These are phyloP conservation scores for Pomatorhinus ruficollis DNA, from an alignment of 2,113 vertebrate genomes.

Conservation along the genomic window DNA sequence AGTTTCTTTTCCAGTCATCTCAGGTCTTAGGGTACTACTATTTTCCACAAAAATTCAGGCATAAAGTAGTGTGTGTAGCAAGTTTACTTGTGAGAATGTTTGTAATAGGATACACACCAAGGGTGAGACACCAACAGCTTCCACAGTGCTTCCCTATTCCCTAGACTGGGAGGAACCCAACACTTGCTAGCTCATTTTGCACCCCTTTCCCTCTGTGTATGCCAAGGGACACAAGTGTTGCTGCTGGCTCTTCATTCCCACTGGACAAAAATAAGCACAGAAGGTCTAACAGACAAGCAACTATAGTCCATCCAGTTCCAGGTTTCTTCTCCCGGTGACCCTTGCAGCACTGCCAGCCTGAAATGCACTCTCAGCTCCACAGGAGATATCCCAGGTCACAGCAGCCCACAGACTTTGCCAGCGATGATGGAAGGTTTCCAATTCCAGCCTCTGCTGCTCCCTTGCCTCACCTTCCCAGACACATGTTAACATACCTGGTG, in stretches of 20 bases:
- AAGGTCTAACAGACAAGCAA: not conserved
- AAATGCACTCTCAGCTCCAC: not conserved
- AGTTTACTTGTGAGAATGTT: not conserved
- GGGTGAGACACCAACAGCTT: not conserved
- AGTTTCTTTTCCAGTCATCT: not conserved
- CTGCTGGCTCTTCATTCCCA: not conserved
- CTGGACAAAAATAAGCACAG: fast-evolving
- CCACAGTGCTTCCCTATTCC: too few relatives aligned
- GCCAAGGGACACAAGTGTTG: fast-evolving
- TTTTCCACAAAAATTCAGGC: not conserved
- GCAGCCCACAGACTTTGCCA: not conserved
- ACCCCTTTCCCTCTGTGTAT: fast-evolving
- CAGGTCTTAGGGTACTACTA: not conserved
- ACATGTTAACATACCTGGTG: fast-evolving
- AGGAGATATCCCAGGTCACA: not conserved
- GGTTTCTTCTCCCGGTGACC: not conserved
- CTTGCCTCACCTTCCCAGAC: not conserved
- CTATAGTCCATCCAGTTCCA: not conserved
- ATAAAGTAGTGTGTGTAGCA: fast-evolving
- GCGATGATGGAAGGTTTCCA: fast-evolving
- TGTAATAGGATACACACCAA: not conserved
- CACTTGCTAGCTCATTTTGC: fast-evolving
- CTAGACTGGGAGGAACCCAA: not conserved
- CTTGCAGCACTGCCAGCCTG: not conserved
- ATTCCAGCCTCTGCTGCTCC: not conserved